Percentiles rank a stretch among this genome's conserved stretches.
Conservation (phyloP, 2,113 vertebrate genomes). For the Hippocampus abdominalis region DNA sequence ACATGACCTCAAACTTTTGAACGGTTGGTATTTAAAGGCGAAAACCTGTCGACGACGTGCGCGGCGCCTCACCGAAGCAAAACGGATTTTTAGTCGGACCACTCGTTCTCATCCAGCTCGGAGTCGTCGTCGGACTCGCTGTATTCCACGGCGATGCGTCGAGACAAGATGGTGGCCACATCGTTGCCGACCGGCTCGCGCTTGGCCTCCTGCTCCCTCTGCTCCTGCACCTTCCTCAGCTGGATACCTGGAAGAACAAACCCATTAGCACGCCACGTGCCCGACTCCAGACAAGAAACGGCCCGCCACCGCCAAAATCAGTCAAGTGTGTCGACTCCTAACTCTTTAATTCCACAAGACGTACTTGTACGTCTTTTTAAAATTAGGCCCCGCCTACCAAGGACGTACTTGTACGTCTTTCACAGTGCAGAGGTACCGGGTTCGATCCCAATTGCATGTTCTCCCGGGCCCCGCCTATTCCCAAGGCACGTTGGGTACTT, state of each 20-base stretch:
- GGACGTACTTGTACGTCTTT: too few relatives aligned
- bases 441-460: too few relatives aligned
- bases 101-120: slow-evolving; percentile 89
- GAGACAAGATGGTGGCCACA: slow-evolving; percentile 88
- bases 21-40: background rate
- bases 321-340: too few relatives aligned
- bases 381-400: too few relatives aligned
- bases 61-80: background rate
- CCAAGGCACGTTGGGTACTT: too few relatives aligned
- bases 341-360: too few relatives aligned
- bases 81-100: slow-evolving; percentile 78
- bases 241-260: slow-evolving; percentile 78
- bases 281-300: background rate
- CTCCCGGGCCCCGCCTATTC: too few relatives aligned
- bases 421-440: too few relatives aligned
- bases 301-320: too few relatives aligned
- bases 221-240: slow-evolving; percentile 92
- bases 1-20: too few relatives aligned
- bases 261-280: background rate
- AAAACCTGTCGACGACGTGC: background rate
- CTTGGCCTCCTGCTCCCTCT: slow-evolving; percentile 89
- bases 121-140: slow-evolving; percentile 93
- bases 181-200: slow-evolving; percentile 89
- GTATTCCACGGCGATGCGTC: slow-evolving; percentile 91
- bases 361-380: too few relatives aligned